Percentiles rank a stretch among this genome's conserved stretches.
Evolutionary conservation across 2,797 vertebrate genomes (phyloP).

Genomic region (Mormyrus hasselquistii): DNA sequence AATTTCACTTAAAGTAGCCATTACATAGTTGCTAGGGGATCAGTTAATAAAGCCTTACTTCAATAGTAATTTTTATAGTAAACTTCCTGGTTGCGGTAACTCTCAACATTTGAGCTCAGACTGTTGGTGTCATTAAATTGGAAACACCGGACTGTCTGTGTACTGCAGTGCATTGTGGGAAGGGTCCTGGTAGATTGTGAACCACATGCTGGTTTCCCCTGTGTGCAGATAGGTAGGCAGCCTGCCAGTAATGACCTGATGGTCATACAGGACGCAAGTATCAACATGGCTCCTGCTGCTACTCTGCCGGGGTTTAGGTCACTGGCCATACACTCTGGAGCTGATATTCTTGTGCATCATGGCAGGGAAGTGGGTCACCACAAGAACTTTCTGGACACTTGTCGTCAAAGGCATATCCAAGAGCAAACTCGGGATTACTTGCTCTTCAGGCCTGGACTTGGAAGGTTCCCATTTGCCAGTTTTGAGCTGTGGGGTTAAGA

Average conservation of each 20-base stretch:
- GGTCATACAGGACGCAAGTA: background rate
- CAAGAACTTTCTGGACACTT: background rate
- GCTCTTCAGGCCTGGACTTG: background rate
- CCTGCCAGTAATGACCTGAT: background rate
- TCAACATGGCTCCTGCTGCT: background rate
- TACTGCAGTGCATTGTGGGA: background rate
- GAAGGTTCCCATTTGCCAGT: background rate
- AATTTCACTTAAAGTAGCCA: background rate
- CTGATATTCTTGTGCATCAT: background rate
- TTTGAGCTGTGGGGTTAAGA: background rate
- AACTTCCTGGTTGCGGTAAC: background rate
- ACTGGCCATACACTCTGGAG: background rate
- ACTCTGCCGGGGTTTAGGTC: background rate
- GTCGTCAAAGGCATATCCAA: background rate
- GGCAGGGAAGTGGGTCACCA: background rate
- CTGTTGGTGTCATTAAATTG: background rate
- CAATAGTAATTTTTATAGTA: background rate
- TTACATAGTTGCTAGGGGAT: background rate
- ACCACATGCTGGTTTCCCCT: background rate
- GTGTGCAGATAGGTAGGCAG: background rate
- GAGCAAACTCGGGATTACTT: background rate
- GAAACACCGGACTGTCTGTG: background rate
- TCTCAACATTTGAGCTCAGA: background rate
- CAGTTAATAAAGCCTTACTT: background rate
- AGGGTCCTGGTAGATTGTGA: background rate